Base-by-base conservation (phyloP, 2,113 vertebrate species). In the Gobiocypris rarus region DNA sequence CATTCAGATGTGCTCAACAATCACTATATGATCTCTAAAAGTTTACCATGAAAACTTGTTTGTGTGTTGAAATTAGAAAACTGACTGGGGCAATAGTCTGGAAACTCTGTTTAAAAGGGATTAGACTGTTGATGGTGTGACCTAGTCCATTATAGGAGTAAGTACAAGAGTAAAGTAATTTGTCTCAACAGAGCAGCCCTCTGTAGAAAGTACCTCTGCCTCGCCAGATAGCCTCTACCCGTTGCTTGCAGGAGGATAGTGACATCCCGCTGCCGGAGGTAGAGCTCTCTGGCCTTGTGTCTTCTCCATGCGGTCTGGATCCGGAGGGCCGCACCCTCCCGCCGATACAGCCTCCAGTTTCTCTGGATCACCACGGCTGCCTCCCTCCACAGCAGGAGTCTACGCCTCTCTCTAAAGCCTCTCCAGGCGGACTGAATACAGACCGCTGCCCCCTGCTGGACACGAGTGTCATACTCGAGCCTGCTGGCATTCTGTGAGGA, bases 261-360 rank as follows among this genome's bases (percentile, higher is more conserved):
- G 41, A 90, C 80, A 10, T 67, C 88, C n/a, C 92, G 92, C 74
- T 93, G 90, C 31, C 86, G 88, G 6, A 91, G 0, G 78, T 95
- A 97, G 0, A 74, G 83, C 56, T 87, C 93, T 89, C 92, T 93
- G 58, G 88, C 90, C 0, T 31, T 85, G 87, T 96, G 95, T 28
- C 96, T 91, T 85, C 95, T 94, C 97, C 97, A 99, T 58, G 95
- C 93, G 0, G 95, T 91, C 91, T 99, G 98, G 83, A 98, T 96
- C 61, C 93, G 91, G 54, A 94, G 28, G 22, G 97, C 96, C 0
- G 98, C 97, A 0, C 75, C 9, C 0, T 92, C 93, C 58, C 93
- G 94, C 3, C 86, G 92, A 43, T 74, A 89, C 19, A 90, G 88
- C 86, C 94, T 94, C 97, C 97, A 98, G n/a, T 87, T 93, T 85